phyloP scores from a whole-genome alignment of 2,113 vertebrate species.

The Amia ocellicauda region DNA sequence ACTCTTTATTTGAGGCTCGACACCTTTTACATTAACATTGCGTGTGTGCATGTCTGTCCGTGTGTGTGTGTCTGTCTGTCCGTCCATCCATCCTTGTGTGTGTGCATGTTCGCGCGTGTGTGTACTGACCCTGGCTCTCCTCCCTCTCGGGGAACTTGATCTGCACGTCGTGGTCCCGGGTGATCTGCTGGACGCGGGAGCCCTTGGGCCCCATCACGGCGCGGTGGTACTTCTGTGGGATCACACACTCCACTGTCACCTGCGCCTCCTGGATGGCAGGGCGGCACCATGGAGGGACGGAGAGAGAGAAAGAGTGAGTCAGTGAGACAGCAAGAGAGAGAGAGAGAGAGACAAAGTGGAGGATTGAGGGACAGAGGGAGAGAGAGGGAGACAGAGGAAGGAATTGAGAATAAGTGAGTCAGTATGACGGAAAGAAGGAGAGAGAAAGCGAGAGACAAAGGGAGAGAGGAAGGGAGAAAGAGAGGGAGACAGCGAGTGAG shows the following conservation, averaged over 20 bases:
- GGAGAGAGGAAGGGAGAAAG: slow-evolving; percentile 4
- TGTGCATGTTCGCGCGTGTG: no score
- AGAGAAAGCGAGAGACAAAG: not conserved
- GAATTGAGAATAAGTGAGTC: not conserved
- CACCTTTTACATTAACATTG: no score
- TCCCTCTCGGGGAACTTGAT: slow-evolving; percentile 79
- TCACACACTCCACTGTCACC: slow-evolving; percentile 65
- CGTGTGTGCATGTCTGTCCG: no score
- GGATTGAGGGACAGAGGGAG: no score
- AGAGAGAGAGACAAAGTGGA: not conserved
- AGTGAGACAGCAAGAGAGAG: not conserved
- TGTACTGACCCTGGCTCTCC: slow-evolving; percentile 58
- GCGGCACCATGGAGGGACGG: not conserved
- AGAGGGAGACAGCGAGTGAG: slow-evolving; percentile 1
- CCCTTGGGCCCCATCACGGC: slow-evolving; percentile 72
- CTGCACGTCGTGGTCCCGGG: slow-evolving; percentile 69
- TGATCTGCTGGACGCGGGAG: slow-evolving; percentile 69
- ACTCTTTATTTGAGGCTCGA: no score
- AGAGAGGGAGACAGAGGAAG: not conserved
- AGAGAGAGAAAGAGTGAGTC: slow-evolving; percentile 4
- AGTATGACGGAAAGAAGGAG: not conserved
- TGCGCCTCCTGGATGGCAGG: slow-evolving; percentile 60
- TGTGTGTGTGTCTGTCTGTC: no score
- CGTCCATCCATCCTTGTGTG: no score
- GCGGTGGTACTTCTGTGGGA: slow-evolving; percentile 70